Evolutionary conservation across 2,888 invertebrate genomes (phyloP).

Genomic region (Machimus atricapillus): DNA sequence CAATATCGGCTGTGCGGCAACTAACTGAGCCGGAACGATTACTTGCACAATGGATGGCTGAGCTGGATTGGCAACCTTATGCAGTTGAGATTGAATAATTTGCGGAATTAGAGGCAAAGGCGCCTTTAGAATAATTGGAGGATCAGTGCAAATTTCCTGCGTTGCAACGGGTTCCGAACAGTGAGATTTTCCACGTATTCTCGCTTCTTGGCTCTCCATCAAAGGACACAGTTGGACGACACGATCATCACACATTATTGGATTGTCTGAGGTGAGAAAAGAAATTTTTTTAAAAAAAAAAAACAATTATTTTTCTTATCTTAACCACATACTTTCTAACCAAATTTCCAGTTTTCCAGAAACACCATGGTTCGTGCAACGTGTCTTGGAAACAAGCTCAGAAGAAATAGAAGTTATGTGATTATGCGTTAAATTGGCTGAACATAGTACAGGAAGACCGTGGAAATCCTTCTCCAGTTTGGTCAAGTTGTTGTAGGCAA

Average conservation of each 20-base stretch:
- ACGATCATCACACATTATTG: constrained; percentile 76
- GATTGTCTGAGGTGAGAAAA: constrained; percentile 70
- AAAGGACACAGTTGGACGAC: constrained; percentile 74
- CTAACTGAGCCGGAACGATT: constrained; percentile 55
- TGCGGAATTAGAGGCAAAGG: constrained; percentile 53
- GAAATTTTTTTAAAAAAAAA: not conserved
- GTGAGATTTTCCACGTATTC: constrained; percentile 72
- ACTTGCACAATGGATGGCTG: constrained; percentile 55
- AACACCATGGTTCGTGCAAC: constrained; percentile 82
- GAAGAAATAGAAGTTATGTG: constrained; percentile 75
- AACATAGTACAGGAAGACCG: constrained; percentile 80
- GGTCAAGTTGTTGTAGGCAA: constrained; percentile 79
- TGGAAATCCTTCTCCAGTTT: constrained; percentile 81
- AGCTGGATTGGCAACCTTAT: constrained; percentile 40
- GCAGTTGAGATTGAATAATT: constrained; percentile 46
- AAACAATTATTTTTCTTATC: not conserved
- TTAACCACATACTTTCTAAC: constrained; percentile 72
- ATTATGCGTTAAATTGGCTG: constrained; percentile 81
- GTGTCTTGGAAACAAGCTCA: constrained; percentile 80
- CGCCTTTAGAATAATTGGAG: constrained; percentile 54
- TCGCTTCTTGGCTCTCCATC: constrained; percentile 75
- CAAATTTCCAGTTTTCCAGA: constrained; percentile 72
- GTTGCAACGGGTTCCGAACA: constrained; percentile 61
- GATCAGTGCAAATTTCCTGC: constrained; percentile 59
- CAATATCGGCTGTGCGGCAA: constrained; percentile 52